Evolutionary conservation across 2,888 invertebrate genomes (phyloP).

Genomic region (Heteromurus nitidus): DNA sequence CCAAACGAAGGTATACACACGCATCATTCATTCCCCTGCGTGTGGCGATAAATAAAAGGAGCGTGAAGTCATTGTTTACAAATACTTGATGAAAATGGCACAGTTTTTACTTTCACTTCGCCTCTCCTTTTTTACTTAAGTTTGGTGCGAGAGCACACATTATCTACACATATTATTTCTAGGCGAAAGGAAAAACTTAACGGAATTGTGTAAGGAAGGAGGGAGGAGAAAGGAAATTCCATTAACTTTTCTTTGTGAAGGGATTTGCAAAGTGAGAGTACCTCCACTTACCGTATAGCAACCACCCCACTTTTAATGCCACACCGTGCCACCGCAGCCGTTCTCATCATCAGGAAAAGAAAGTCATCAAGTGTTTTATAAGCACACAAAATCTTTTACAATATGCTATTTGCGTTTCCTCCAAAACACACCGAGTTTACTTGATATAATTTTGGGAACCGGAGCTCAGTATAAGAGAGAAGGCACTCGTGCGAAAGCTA

Average conservation of each 20-base stretch:
- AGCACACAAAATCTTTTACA: neutral
- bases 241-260: constrained; percentile 73
- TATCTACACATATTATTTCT: too few relatives aligned
- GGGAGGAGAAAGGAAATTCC: constrained; percentile 73
- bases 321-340: neutral
- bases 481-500: too few relatives aligned
- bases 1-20: neutral
- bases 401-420: constrained; percentile 2
- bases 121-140: too few relatives aligned
- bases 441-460: neutral
- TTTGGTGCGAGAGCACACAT: constrained; percentile 20
- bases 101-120: constrained; percentile 12
- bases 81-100: constrained; percentile 47
- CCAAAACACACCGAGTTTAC: too few relatives aligned
- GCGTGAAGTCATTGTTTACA: constrained; percentile 72
- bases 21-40: constrained; percentile 24
- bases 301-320: neutral
- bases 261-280: constrained; percentile 67
- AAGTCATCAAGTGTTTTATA: neutral
- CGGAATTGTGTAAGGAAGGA: too few relatives aligned
- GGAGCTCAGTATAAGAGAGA: constrained; percentile 20
- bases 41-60: constrained; percentile 33
- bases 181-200: too few relatives aligned
- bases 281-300: neutral
- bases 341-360: neutral